phyloP scores from a whole-genome alignment of 2,113 vertebrate genomes.

The Brachypodius melanocephalos region DNA sequence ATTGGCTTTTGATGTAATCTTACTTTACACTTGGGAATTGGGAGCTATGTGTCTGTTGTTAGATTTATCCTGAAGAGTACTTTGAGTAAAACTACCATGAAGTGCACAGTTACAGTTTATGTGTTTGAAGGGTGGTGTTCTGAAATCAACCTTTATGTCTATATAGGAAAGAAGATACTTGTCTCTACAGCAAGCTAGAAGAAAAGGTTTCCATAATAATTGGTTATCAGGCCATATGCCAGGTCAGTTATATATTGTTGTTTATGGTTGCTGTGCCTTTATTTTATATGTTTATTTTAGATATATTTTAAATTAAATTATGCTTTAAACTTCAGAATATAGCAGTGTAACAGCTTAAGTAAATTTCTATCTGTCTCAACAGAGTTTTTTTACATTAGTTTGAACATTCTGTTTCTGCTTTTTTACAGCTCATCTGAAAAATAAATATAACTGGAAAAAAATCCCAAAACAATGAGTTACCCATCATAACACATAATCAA shows the following conservation, averaged over 20 bases:
- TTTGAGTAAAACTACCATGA: not conserved
- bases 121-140: not conserved
- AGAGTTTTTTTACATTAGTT: not conserved
- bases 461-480: not conserved
- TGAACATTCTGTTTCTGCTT: not conserved
- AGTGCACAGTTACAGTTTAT: not conserved
- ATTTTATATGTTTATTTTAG: not conserved
- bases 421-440: not conserved
- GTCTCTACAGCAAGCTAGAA: conserved; percentile 83
- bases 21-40: not conserved
- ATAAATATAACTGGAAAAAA: not conserved
- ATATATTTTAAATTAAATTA: not conserved
- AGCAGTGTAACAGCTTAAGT: not conserved
- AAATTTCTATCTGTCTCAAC: not conserved
- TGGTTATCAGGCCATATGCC: conserved; percentile 80
- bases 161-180: conserved; percentile 87
- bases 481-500: not conserved
- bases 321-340: not conserved
- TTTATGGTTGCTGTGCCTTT: not conserved
- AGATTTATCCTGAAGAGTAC: not conserved
- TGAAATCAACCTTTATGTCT: not conserved
- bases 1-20: not conserved
- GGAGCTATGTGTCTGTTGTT: not conserved
- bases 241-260: conserved; percentile 67
- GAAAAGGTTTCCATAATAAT: conserved; percentile 78